A percentile compares a stretch with the other conserved stretches of the same genome.
phyloP scores from a whole-genome alignment of 2,113 vertebrate species.

The Nothocercus julius region DNA sequence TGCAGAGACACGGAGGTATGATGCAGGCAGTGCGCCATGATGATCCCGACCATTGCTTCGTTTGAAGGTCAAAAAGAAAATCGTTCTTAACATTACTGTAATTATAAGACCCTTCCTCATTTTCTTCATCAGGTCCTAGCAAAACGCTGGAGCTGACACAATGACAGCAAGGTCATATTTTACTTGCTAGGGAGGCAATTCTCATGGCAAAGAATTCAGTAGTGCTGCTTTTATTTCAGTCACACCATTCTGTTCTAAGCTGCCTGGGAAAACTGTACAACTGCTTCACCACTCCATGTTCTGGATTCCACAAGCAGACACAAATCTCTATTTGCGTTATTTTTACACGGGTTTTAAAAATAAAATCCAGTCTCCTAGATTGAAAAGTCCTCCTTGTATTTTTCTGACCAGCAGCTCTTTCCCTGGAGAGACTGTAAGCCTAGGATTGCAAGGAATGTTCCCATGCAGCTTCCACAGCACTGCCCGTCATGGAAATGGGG shows the following conservation, averaged over 20 bases:
- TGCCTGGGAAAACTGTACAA: background rate
- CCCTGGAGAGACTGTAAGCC: background rate
- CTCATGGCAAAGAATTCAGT: background rate
- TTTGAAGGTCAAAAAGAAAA: background rate
- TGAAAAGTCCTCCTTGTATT: background rate
- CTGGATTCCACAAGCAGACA: background rate
- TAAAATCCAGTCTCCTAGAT: background rate
- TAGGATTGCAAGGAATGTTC: background rate
- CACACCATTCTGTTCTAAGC: background rate
- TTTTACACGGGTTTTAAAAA: background rate
- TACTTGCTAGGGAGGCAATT: background rate
- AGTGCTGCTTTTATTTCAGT: background rate
- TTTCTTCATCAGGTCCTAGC: rapidly evolving
- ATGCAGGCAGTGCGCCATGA: background rate
- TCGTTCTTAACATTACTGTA: background rate
- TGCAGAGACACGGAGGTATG: background rate
- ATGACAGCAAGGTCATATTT: background rate
- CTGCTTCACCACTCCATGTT: rapidly evolving
- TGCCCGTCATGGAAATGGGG: background rate
- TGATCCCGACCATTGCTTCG: rapidly evolving
- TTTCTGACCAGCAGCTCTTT: background rate
- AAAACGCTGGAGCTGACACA: background rate
- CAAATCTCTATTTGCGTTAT: background rate
- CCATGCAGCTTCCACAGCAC: background rate
- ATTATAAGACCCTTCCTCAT: background rate